Conservation (phyloP, 2,888 invertebrate species). For the Zygogramma bicolorata region DNA sequence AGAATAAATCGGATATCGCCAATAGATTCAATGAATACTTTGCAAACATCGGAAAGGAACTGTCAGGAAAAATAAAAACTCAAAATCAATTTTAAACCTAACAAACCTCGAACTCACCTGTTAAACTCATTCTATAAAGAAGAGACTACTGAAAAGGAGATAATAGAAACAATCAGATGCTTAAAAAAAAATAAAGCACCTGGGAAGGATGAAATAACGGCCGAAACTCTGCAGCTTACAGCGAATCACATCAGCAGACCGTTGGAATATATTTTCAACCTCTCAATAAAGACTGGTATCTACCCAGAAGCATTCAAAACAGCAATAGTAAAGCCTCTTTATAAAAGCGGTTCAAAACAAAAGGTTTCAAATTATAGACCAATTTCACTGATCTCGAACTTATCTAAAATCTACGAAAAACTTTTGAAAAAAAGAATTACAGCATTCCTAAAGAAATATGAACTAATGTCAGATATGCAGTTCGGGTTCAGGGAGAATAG, state of each 20-base stretch:
- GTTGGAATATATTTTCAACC: slow-evolving; percentile 10
- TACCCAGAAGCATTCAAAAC: slow-evolving; percentile 8
- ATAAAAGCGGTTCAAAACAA: slow-evolving; percentile 14
- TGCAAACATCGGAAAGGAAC: background rate
- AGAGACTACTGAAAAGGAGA: slow-evolving; percentile 44
- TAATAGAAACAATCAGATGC: slow-evolving; percentile 15
- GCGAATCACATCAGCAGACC: background rate
- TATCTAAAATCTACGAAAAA: slow-evolving; percentile 20
- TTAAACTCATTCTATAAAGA: background rate
- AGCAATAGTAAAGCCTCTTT: slow-evolving; percentile 8
- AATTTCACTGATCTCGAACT: slow-evolving; percentile 16
- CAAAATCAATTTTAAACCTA: background rate
- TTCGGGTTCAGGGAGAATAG: slow-evolving; percentile 18
- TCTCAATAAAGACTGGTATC: background rate
- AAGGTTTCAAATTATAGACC: too few relatives aligned
- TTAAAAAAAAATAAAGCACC: slow-evolving; percentile 22
- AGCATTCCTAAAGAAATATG: slow-evolving; percentile 14
- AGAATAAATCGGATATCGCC: background rate
- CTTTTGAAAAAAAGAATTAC: slow-evolving; percentile 13
- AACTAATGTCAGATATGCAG: slow-evolving; percentile 16
- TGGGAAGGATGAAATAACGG: slow-evolving; percentile 10
- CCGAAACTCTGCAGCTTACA: slow-evolving; percentile 4
- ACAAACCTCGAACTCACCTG: background rate
- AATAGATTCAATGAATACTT: background rate
- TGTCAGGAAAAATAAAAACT: background rate